Evolutionary conservation across 2,888 invertebrate species (phyloP).

Genomic region (Leptinotarsa haldemani): DNA sequence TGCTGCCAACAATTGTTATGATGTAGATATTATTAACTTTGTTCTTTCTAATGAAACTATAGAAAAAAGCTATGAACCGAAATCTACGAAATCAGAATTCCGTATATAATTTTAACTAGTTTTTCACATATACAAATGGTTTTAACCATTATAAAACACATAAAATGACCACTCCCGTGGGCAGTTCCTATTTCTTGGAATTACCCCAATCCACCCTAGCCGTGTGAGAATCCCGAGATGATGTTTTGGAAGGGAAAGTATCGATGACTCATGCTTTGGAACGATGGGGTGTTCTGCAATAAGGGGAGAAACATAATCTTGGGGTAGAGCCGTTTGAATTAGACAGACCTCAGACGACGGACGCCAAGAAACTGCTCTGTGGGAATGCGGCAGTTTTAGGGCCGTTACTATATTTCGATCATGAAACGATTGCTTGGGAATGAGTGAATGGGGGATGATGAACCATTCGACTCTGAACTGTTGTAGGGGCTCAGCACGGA

Average conservation of each 20-base stretch:
- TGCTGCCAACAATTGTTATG: too few relatives aligned
- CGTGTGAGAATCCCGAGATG: slow-evolving; percentile 23
- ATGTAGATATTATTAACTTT: too few relatives aligned
- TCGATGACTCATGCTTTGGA: slow-evolving; percentile 51
- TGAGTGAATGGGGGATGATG: slow-evolving; percentile 7
- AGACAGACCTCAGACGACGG: slow-evolving; percentile 25
- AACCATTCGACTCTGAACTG: neutral
- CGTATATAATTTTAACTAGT: too few relatives aligned
- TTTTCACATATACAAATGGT: too few relatives aligned
- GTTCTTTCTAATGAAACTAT: too few relatives aligned
- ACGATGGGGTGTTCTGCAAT: slow-evolving; percentile 13
- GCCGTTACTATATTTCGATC: slow-evolving; percentile 12
- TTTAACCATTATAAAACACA: too few relatives aligned
- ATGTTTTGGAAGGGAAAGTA: slow-evolving; percentile 41
- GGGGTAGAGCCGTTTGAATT: slow-evolving; percentile 20
- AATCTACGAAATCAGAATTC: too few relatives aligned
- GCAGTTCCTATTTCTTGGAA: slow-evolving; percentile 4
- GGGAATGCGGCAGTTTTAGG: slow-evolving; percentile 9
- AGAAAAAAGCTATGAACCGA: too few relatives aligned
- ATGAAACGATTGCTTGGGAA: slow-evolving; percentile 8
- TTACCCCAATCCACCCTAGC: slow-evolving; percentile 5
- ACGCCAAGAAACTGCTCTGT: slow-evolving; percentile 12
- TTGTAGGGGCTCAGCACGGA: neutral
- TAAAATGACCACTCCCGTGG: neutral
- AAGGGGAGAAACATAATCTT: slow-evolving; percentile 23